Evolutionary conservation across 2,797 vertebrate genomes (phyloP).

Genomic region (Cottoperca gobio): DNA sequence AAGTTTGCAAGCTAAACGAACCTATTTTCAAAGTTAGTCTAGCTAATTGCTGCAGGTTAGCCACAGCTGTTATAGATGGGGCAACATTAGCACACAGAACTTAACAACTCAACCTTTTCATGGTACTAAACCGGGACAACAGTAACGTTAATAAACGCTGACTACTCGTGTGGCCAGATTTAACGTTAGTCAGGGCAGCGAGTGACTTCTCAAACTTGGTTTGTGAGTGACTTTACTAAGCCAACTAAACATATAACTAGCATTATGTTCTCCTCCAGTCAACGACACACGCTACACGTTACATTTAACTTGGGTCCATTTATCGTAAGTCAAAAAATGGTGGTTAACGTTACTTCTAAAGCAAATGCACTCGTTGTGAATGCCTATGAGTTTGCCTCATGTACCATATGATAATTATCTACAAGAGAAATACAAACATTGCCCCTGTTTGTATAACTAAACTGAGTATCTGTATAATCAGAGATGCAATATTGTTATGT

Average conservation of each 20-base stretch:
- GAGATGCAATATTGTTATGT: too few relatives aligned
- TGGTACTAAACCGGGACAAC: background rate
- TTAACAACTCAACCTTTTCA: too few relatives aligned
- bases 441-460: too few relatives aligned
- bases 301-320: background rate
- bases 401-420: too few relatives aligned
- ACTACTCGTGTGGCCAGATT: background rate
- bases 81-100: background rate
- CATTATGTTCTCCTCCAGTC: background rate
- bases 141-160: accelerated
- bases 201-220: background rate
- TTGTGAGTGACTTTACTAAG: background rate
- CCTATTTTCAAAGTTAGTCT: background rate
- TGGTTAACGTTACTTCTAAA: too few relatives aligned
- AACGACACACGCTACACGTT: background rate
- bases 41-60: conserved; percentile 9
- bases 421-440: too few relatives aligned
- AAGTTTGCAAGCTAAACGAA: background rate
- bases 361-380: too few relatives aligned
- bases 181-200: background rate
- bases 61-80: background rate
- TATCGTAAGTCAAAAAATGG: too few relatives aligned
- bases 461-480: too few relatives aligned
- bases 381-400: background rate
- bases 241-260: background rate